A percentile compares a stretch with the other conserved stretches of the same genome.
Conservation (phyloP, 2,797 vertebrate species). For the Mormyrus proboscirostris region DNA sequence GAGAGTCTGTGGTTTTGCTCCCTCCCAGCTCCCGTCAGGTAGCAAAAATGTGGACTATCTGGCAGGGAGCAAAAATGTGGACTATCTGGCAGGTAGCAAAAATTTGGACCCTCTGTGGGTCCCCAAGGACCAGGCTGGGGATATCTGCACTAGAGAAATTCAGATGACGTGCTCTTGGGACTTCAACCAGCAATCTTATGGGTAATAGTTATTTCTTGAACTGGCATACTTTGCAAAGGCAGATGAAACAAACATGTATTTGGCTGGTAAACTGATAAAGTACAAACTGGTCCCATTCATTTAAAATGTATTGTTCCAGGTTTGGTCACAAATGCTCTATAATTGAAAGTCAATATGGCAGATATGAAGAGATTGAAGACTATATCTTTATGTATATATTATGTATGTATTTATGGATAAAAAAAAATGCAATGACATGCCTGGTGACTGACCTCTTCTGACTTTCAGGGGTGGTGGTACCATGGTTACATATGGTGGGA, state of each 20-base stretch:
- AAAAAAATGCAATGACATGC: background rate
- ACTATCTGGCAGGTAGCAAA: background rate
- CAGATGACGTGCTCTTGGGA: background rate
- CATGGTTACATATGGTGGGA: constrained; percentile 93
- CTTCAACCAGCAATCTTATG: background rate
- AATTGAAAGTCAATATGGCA: background rate
- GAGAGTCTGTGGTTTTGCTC: background rate
- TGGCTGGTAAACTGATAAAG: background rate
- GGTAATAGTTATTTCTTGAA: background rate
- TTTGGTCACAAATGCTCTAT: background rate
- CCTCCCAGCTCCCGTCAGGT: background rate
- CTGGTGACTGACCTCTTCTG: background rate
- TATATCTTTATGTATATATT: background rate
- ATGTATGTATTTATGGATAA: too few relatives aligned
- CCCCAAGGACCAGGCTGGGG: background rate
- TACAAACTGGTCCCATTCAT: background rate
- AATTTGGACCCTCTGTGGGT: background rate
- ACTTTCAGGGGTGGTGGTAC: constrained; percentile 72
- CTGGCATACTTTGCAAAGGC: background rate
- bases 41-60: background rate
- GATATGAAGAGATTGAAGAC: background rate
- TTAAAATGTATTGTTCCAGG: background rate
- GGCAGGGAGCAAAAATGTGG: background rate
- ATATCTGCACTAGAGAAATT: background rate
- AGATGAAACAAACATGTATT: background rate